These are phyloP conservation scores for Coilia nasus DNA, from an alignment of 2,797 vertebrate genomes.

Conservation along the genomic window DNA sequence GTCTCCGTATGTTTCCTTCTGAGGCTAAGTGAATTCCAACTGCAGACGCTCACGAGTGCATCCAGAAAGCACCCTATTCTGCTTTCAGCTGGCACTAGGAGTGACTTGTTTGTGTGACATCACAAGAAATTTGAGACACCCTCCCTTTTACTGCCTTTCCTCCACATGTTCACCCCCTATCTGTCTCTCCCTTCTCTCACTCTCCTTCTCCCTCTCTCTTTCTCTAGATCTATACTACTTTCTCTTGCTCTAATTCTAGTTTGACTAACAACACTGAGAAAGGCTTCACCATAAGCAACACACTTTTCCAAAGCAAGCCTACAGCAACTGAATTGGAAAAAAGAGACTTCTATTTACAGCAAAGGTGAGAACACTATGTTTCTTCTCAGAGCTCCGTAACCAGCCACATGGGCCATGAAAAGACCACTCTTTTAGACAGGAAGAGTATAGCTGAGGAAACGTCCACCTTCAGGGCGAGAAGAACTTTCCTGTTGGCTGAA, in stretches of 20 bases:
- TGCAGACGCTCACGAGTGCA: neutral
- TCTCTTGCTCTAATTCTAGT: constrained; percentile 35
- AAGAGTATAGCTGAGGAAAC: constrained; percentile 34
- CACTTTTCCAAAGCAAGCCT: constrained; percentile 41
- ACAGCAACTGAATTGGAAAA: constrained; percentile 22
- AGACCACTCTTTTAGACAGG: constrained; percentile 48
- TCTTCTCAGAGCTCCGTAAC: constrained; percentile 39
- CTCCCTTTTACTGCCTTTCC: constrained; percentile 60
- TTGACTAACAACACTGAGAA: constrained; percentile 40
- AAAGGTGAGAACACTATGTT: constrained; percentile 61
- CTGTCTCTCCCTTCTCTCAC: constrained; percentile 42
- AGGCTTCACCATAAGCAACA: constrained; percentile 36
- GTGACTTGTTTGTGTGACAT: constrained; percentile 69
- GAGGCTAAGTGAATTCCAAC: constrained; percentile 28
- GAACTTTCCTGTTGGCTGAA: constrained; percentile 16
- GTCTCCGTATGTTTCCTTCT: constrained; percentile 32
- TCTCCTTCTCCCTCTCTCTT: constrained; percentile 39
- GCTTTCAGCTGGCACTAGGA: constrained; percentile 55
- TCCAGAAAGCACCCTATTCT: constrained; percentile 23
- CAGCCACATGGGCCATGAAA: constrained; percentile 50
- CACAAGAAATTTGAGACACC: constrained; percentile 73
- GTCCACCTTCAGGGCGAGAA: constrained; percentile 8
- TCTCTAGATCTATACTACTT: constrained; percentile 9
- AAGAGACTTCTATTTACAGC: constrained; percentile 31
- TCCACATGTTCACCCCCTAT: constrained; percentile 62